These are phyloP conservation scores for Brachypalpus laphriformis DNA, from an alignment of 2,888 invertebrate genomes.

Conservation along the genomic window DNA sequence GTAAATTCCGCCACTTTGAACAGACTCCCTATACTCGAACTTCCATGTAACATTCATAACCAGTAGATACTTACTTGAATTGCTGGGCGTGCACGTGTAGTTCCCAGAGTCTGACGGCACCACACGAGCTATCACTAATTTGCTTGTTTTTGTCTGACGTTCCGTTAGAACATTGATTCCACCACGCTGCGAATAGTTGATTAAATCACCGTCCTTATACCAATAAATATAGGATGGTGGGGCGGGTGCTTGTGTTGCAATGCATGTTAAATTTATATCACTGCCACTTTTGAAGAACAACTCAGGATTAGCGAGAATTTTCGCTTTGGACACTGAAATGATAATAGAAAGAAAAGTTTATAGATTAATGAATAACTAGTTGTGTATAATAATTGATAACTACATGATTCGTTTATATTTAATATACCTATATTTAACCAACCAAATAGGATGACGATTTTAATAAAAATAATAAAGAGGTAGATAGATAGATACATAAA, in stretches of 20 bases:
- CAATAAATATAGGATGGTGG: conserved; percentile 89
- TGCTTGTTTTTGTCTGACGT: conserved; percentile 90
- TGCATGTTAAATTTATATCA: conserved; percentile 93
- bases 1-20: background rate
- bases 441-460: no score
- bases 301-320: conserved; percentile 91
- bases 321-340: conserved; percentile 91
- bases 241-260: conserved; percentile 87
- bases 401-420: no score
- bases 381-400: no score
- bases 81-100: conserved; percentile 94
- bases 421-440: no score
- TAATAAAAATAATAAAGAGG: no score
- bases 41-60: conserved; percentile 10
- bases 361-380: background rate
- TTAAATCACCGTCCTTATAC: conserved; percentile 90
- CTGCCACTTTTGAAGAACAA: conserved; percentile 93
- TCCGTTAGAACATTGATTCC: conserved; percentile 93
- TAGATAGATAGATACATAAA: no score
- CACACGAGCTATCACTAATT: conserved; percentile 91
- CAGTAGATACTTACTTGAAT: conserved; percentile 85
- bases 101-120: conserved; percentile 92
- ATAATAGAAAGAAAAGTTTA: background rate
- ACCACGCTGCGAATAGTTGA: conserved; percentile 91
- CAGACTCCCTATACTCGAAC: background rate